Evolutionary conservation across 2,888 invertebrate species (phyloP).

Genomic region (Tiliacea citrago): DNA sequence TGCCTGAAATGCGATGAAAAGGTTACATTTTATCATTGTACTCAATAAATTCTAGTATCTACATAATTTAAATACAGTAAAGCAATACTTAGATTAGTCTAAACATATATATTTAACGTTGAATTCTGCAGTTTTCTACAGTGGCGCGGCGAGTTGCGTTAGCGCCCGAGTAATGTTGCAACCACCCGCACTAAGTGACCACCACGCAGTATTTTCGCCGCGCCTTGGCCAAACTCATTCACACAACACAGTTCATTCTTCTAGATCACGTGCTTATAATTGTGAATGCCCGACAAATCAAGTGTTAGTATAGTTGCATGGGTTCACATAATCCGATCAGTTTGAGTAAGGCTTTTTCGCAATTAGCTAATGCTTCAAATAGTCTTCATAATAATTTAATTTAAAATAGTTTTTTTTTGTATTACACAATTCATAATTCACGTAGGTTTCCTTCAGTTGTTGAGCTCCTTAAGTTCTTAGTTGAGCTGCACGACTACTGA

Average conservation of each 20-base stretch:
- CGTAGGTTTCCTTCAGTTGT: background rate
- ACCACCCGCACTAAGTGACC: constrained; percentile 12
- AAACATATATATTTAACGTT: too few relatives aligned
- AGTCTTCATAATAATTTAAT: background rate
- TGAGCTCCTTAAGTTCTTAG: too few relatives aligned
- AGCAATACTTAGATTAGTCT: too few relatives aligned
- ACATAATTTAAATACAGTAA: too few relatives aligned
- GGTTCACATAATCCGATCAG: background rate
- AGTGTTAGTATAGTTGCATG: background rate
- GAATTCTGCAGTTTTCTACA: constrained; percentile 7
- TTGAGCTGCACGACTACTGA: too few relatives aligned
- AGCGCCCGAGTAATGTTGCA: constrained; percentile 28
- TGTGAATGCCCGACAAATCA: background rate
- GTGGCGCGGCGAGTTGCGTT: constrained; percentile 22
- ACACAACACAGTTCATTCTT: background rate
- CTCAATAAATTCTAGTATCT: too few relatives aligned
- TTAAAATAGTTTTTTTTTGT: background rate
- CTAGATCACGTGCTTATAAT: background rate
- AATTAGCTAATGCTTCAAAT: background rate
- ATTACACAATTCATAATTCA: background rate
- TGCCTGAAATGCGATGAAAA: too few relatives aligned
- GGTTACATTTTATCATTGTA: too few relatives aligned
- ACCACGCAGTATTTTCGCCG: constrained; percentile 31
- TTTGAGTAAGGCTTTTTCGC: background rate
- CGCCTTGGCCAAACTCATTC: constrained; percentile 19